Percentiles rank a stretch among this genome's conserved stretches.
Conservation (phyloP, 2,797 vertebrate genomes). For the Staurois parvus region DNA sequence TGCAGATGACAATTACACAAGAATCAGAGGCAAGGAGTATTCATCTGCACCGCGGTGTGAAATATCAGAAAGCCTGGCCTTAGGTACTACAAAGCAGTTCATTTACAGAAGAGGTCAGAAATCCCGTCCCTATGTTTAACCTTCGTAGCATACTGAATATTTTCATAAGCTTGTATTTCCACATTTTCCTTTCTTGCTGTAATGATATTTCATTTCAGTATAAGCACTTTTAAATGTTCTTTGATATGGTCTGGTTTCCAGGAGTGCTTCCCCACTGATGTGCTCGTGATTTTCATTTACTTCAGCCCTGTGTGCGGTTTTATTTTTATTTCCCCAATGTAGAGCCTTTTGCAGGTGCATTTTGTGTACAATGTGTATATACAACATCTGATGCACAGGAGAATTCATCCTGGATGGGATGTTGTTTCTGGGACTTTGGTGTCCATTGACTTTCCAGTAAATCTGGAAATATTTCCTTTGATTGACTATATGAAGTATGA, state of each 20-base stretch:
- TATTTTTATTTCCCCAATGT: neutral
- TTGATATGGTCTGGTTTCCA: neutral
- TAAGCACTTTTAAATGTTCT: neutral
- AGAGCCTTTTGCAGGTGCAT: neutral
- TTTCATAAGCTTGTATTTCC: neutral
- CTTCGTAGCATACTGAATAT: neutral
- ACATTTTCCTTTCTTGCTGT: neutral
- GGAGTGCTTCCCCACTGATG: neutral
- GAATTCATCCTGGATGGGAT: neutral
- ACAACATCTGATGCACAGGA: neutral
- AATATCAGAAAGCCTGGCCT: no score
- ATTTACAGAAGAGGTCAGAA: no score
- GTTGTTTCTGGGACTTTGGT: neutral
- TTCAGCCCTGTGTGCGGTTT: neutral
- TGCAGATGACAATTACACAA: no score
- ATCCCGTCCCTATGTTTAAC: neutral
- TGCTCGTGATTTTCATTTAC: neutral
- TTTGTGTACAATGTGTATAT: neutral
- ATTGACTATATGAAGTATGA: no score
- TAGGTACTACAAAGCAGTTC: no score
- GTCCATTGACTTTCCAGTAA: neutral
- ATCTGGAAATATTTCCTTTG: neutral
- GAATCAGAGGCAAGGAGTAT: no score
- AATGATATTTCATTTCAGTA: neutral
- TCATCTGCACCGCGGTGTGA: no score